A percentile compares a stretch with the other conserved stretches of the same genome.
Conservation (phyloP, 1,140 invertebrate genomes). For the Scaptomyza pallida region DNA sequence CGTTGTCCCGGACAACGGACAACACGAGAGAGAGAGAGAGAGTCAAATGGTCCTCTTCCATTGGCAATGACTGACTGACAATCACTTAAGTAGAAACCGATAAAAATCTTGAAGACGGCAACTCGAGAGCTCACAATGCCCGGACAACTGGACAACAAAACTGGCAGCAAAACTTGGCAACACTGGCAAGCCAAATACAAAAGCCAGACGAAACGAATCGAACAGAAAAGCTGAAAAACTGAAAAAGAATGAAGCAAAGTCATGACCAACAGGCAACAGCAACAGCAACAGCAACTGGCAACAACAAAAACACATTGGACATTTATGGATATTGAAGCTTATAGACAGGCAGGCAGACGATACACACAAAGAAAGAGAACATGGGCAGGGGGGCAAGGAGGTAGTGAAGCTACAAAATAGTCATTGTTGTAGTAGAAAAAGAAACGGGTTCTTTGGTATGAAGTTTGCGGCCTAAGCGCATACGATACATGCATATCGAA, state of each 20-base stretch:
- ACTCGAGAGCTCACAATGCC: conserved; percentile 32
- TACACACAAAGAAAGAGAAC: neutral
- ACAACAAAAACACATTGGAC: conserved; percentile 74
- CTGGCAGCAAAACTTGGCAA: conserved; percentile 15
- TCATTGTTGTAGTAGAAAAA: conserved; percentile 47
- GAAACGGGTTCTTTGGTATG: conserved; percentile 58
- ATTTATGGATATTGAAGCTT: conserved; percentile 83
- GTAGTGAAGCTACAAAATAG: conserved; percentile 19
- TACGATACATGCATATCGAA: conserved; percentile 16
- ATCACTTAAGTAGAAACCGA: conserved; percentile 82
- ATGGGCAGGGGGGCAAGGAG: neutral
- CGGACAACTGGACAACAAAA: conserved; percentile 2
- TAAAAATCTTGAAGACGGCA: conserved; percentile 72
- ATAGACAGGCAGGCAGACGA: conserved; percentile 60
- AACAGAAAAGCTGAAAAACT: conserved; percentile 17
- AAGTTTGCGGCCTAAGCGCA: conserved; percentile 4
- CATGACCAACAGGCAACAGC: conserved; percentile 60
- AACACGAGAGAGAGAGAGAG: no score
- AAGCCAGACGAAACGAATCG: conserved; percentile 34
- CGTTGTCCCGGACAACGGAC: no score
- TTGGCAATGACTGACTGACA: conserved; percentile 76
- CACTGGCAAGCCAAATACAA: conserved; percentile 24
- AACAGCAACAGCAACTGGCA: conserved; percentile 58
- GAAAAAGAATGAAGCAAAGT: conserved; percentile 55
- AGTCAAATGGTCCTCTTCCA: conserved; percentile 19